Percentiles rank a stretch among this genome's conserved stretches.
These are phyloP conservation scores for Cryptus armator DNA, from an alignment of 2,888 invertebrate genomes.

Conservation along the genomic window DNA sequence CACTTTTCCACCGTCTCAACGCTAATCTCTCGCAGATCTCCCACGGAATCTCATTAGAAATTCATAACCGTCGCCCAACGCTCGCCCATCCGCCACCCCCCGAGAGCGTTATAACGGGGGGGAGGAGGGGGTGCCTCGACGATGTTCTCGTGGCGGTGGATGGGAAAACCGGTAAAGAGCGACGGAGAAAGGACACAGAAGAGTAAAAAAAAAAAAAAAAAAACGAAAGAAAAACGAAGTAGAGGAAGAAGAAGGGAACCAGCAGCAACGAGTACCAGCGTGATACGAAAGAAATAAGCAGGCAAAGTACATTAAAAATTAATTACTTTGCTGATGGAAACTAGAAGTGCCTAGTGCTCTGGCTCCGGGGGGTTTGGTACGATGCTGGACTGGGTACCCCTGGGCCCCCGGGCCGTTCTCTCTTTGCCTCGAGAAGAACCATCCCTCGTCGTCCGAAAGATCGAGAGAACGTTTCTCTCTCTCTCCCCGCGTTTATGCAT, in stretches of 20 bases:
- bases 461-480: neutral
- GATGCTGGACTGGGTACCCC: constrained; percentile 39
- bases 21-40: constrained; percentile 85
- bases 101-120: constrained; percentile 55
- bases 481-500: neutral
- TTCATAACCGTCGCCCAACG: constrained; percentile 83
- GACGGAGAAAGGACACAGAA: constrained; percentile 35
- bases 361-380: constrained; percentile 62
- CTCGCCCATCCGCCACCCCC: constrained; percentile 50
- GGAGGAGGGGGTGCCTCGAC: neutral
- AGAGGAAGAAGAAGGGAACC: constrained; percentile 57
- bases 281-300: constrained; percentile 85
- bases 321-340: constrained; percentile 85
- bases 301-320: constrained; percentile 85
- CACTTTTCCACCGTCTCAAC: constrained; percentile 68
- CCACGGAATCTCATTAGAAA: constrained; percentile 85
- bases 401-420: constrained; percentile 44
- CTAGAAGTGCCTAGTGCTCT: constrained; percentile 83
- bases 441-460: neutral
- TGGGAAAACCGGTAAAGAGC: constrained; percentile 44
- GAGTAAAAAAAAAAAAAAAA: constrained; percentile 19
- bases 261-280: constrained; percentile 78
- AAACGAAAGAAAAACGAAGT: constrained; percentile 39
- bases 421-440: neutral
- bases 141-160: constrained; percentile 56